Evolutionary conservation across 30 jellyfish, hydroid and myxozoan genomes (phyloP).

Genomic region (Rhopilema esculentum): DNA sequence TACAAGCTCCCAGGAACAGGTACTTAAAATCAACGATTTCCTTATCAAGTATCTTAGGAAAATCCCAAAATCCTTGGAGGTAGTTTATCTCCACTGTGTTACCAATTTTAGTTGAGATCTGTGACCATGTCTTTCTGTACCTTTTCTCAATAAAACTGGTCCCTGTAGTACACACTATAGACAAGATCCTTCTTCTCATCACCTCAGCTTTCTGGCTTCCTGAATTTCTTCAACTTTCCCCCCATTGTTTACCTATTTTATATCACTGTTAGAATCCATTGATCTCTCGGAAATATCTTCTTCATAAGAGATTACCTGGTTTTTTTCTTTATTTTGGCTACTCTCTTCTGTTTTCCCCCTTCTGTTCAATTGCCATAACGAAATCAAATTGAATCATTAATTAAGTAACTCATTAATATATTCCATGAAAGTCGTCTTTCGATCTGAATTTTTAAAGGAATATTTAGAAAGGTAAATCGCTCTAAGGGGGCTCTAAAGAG

Average conservation of each 20-base stretch:
- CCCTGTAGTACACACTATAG: slow-evolving; percentile 19
- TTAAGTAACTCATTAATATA: too few species aligned
- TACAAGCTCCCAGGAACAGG: neutral
- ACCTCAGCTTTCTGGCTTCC: neutral
- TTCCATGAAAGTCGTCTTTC: too few species aligned
- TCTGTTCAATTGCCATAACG: too few species aligned
- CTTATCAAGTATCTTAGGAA: neutral
- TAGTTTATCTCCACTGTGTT: neutral
- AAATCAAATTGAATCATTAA: too few species aligned
- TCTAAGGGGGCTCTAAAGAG: neutral
- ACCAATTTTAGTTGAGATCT: neutral
- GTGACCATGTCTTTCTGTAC: neutral
- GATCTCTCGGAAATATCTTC: neutral
- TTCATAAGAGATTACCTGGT: neutral
- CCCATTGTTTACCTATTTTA: neutral
- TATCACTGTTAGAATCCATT: neutral
- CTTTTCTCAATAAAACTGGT: slow-evolving; percentile 3
- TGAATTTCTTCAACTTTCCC: neutral
- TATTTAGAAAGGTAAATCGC: neutral
- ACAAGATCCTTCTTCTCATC: slow-evolving; percentile 4
- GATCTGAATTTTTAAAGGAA: too few species aligned
- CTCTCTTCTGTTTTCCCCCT: too few species aligned
- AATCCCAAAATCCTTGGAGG: neutral
- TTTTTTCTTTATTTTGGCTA: neutral
- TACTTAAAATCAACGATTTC: neutral